Conservation (phyloP, 2,797 vertebrate species). For the Parauchenoglanis ngamensis region DNA sequence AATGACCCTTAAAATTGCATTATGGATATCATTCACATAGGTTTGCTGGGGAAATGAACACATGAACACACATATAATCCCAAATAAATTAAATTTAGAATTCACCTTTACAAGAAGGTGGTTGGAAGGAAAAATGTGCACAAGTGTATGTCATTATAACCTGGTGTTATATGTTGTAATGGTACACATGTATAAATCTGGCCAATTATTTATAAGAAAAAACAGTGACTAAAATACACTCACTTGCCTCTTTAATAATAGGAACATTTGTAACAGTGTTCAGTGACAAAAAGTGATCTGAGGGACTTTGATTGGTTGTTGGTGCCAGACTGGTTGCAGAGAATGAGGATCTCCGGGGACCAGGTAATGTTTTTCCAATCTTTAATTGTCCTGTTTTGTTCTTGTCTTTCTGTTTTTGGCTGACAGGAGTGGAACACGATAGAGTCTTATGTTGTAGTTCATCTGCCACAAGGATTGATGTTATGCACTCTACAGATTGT, state of each 20-base stretch:
- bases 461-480: not conserved
- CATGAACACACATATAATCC: not conserved
- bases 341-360: not conserved
- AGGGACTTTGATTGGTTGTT: not conserved
- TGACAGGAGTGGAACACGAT: not conserved
- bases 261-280: not conserved
- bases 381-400: not conserved
- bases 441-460: not conserved
- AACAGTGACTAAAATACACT: not conserved
- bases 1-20: not conserved
- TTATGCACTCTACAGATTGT: not conserved
- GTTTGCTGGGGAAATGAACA: not conserved
- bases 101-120: not conserved
- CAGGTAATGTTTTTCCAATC: not conserved
- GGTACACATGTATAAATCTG: not conserved
- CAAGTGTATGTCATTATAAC: not conserved
- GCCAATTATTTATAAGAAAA: not conserved
- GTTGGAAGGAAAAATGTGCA: not conserved
- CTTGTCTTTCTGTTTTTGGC: not conserved
- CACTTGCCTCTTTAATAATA: too few species aligned
- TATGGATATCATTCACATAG: not conserved
- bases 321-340: not conserved
- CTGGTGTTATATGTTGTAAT: not conserved
- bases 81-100: not conserved
- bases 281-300: not conserved